Base-by-base conservation (phyloP, 2,113 vertebrate species). In the Gymnocephalus cernua region DNA sequence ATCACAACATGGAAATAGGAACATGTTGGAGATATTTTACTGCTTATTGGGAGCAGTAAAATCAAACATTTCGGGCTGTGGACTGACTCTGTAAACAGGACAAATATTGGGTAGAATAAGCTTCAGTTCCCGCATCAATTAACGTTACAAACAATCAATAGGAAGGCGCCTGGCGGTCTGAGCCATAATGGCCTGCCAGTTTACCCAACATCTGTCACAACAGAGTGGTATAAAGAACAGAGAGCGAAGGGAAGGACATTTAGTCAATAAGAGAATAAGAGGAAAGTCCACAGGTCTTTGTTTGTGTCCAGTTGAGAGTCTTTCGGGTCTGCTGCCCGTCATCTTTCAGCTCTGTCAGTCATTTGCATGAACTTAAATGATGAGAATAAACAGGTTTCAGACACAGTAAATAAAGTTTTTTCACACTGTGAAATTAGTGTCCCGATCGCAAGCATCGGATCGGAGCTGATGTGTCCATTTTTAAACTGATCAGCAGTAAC, bases 71-170 rank as follows among this genome's bases (percentile, higher is more conserved):
- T 53, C 2, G 10, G 48, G 29, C 25, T 51, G 47, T 14, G 14
- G 29, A 12, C 66, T 38, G 32, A 53, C 13, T 12, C 44, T 12
- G 44, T 50, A 18, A 74, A 50, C 71, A 38, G 45, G 29, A 38
- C 57, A 35, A 4, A 16, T 50, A 50, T 18, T 18, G 71, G 50
- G 27, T 7, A 18, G 6, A 67, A 16, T 12, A 25, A 69, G 67
- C 56, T 32, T 44, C 56, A 59, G 25, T 32, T 61, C n/a, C 32
- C 16, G 2, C 51, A 41, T 70, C 71, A 58, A 41, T 72, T 27
- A 19, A 57, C 6, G 6, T 21, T 45, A 47, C 25, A 44, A 45
- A 58, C 38, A 19, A 51, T 74, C 71, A 38, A 74, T 53, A 74
- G 19, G 1, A 2, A 25, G 58, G 58, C n/a, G 10, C 58, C 71